Conservation (phyloP, 1,140 invertebrate genomes). For the Drosophila paulistorum region DNA sequence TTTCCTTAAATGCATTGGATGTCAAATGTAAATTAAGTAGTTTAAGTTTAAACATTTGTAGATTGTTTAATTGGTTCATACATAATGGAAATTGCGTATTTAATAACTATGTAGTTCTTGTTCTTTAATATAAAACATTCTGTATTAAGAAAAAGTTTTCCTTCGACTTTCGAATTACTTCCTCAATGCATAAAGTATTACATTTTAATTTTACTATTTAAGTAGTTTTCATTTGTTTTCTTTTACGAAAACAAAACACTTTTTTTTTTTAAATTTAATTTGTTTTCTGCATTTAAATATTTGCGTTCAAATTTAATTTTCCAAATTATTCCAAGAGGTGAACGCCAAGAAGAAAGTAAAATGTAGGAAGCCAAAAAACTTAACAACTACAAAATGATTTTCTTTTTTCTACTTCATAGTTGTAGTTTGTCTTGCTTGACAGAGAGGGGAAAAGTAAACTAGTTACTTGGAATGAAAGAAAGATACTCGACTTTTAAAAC, state of each 20-base stretch:
- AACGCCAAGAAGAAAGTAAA: slow-evolving; percentile 1
- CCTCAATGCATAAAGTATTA: background rate
- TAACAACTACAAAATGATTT: slow-evolving; percentile 57
- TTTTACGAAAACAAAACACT: background rate
- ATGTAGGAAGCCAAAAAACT: slow-evolving; percentile 40
- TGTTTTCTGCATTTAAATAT: slow-evolving; percentile 38
- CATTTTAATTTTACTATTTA: slow-evolving; percentile 1
- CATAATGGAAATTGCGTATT: no score
- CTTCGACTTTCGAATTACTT: background rate
- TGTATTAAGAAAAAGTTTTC: no score
- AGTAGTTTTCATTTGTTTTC: slow-evolving; percentile 13
- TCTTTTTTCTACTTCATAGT: slow-evolving; percentile 7
- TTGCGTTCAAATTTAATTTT: slow-evolving; percentile 48
- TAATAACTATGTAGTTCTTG: no score
- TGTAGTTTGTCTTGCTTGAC: slow-evolving; percentile 4
- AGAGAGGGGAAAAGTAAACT: background rate
- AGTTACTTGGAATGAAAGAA: background rate
- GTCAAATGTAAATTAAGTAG: background rate
- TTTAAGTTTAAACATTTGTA: background rate
- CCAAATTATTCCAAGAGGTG: slow-evolving; percentile 25
- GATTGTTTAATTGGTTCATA: background rate
- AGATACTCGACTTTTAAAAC: background rate
- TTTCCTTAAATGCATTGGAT: background rate
- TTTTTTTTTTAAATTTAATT: slow-evolving; percentile 36
- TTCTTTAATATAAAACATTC: no score